Percentiles rank a stretch among this genome's conserved stretches.
Conservation (phyloP, 2,797 vertebrate genomes). For the Tangara arthus region DNA sequence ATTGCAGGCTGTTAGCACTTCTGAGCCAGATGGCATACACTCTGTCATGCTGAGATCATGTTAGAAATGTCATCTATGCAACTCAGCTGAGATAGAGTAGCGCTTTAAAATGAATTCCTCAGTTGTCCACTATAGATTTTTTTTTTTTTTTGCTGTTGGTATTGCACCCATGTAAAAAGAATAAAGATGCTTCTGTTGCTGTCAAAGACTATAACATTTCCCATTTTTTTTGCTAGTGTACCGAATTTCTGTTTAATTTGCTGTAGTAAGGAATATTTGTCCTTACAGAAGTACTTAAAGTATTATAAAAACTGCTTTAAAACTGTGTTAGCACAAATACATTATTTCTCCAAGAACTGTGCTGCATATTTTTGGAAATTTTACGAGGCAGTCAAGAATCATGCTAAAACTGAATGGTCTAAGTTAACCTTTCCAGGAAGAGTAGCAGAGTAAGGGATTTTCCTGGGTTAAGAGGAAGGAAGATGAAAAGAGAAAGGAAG, state of each 20-base stretch:
- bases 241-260: neutral
- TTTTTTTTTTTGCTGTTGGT: neutral
- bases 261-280: neutral
- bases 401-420: neutral
- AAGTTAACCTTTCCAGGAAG: neutral
- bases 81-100: neutral
- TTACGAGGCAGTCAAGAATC: neutral
- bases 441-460: neutral
- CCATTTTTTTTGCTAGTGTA: neutral
- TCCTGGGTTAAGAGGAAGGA: neutral
- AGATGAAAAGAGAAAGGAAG: neutral
- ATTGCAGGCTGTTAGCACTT: constrained; percentile 53
- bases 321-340: neutral
- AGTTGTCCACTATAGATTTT: neutral
- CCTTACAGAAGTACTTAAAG: neutral
- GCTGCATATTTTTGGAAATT: neutral
- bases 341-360: neutral
- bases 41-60: constrained; percentile 57
- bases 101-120: constrained; percentile 24
- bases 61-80: constrained; percentile 60
- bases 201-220: neutral
- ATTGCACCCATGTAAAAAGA: neutral
- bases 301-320: neutral
- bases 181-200: neutral
- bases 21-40: constrained; percentile 61